These are phyloP conservation scores for Leptodactylus fuscus DNA, from an alignment of 2,113 vertebrate species.

Conservation along the genomic window DNA sequence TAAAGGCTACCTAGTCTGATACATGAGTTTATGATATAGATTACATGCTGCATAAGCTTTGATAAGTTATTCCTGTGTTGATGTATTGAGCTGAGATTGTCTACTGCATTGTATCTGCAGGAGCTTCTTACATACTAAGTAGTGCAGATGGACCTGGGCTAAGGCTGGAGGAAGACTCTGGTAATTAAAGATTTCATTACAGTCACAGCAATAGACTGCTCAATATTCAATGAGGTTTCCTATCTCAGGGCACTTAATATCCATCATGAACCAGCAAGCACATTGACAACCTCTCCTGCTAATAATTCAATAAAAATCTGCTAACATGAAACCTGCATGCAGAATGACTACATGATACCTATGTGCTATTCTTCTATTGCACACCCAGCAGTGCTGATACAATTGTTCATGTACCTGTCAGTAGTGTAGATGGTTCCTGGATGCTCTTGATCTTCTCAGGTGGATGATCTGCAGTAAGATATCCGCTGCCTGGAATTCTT, in stretches of 20 bases:
- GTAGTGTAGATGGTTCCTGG: background rate
- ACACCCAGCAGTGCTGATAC: background rate
- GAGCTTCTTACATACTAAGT: slow-evolving; percentile 13
- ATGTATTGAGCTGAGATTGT: slow-evolving; percentile 29
- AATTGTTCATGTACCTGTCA: background rate
- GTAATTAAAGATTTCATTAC: background rate
- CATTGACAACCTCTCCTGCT: background rate
- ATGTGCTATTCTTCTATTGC: background rate
- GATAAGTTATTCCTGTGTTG: slow-evolving; percentile 1
- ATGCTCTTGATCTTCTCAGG: background rate
- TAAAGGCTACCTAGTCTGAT: no score
- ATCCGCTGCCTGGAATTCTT: slow-evolving; percentile 51
- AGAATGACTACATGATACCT: background rate
- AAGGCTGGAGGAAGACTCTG: background rate
- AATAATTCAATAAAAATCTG: background rate
- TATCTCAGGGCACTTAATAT: background rate
- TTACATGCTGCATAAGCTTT: background rate
- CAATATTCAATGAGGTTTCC: background rate
- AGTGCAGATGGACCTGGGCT: slow-evolving; percentile 40
- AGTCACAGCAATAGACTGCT: background rate
- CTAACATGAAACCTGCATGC: background rate
- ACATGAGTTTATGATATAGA: background rate
- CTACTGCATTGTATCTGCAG: slow-evolving; percentile 57
- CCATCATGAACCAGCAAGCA: background rate
- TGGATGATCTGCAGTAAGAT: slow-evolving; percentile 25